Conservation (phyloP, 2,888 invertebrate species). For the Cryptocephalus primarius region DNA sequence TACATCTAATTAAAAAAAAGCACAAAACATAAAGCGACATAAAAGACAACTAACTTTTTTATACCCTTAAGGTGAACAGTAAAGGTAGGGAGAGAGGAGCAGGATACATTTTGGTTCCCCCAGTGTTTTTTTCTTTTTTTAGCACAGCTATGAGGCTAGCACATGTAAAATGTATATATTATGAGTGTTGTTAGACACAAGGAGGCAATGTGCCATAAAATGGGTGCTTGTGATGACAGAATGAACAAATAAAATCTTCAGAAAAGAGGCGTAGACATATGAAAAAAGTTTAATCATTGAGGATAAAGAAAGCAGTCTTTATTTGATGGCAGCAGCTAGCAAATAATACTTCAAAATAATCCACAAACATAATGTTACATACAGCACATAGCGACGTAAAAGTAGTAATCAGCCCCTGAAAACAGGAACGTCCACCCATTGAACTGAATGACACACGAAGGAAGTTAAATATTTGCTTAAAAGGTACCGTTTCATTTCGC, state of each 20-base stretch:
- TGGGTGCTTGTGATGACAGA: conserved; percentile 5
- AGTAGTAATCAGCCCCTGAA: too few species aligned
- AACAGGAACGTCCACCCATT: too few species aligned
- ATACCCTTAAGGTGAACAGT: neutral
- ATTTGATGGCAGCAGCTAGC: too few species aligned
- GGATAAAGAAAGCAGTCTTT: too few species aligned
- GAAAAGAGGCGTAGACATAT: conserved; percentile 7
- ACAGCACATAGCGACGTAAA: too few species aligned
- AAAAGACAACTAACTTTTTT: conserved; percentile 7
- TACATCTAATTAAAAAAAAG: conserved; percentile 14
- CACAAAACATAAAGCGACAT: conserved; percentile 23
- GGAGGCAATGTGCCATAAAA: conserved; percentile 31
- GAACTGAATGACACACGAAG: too few species aligned
- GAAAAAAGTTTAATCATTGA: too few species aligned
- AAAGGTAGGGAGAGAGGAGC: conserved; percentile 11
- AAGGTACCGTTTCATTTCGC: too few species aligned
- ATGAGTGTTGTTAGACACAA: conserved; percentile 32
- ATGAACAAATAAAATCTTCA: conserved; percentile 17
- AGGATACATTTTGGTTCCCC: conserved; percentile 15
- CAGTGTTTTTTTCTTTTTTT: conserved; percentile 26
- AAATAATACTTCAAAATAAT: too few species aligned
- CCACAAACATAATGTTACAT: too few species aligned
- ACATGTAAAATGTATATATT: conserved; percentile 30
- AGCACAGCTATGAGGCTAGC: conserved; percentile 37
- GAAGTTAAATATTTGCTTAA: too few species aligned